phyloP scores from a whole-genome alignment of 1,140 invertebrate genomes.

The Maconellicoccus hirsutus region DNA sequence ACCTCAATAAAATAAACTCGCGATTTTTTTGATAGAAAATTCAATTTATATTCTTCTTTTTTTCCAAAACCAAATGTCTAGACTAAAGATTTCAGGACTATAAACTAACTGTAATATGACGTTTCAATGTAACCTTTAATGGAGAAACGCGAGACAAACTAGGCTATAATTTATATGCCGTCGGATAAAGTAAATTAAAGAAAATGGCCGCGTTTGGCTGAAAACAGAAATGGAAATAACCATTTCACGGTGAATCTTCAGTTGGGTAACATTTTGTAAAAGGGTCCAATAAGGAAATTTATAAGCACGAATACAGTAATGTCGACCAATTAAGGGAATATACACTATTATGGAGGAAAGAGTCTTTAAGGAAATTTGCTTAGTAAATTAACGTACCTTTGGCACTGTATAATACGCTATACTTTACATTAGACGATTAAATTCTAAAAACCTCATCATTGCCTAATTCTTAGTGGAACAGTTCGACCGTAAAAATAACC shows the following conservation, averaged over 20 bases:
- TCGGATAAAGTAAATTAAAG: constrained; percentile 9
- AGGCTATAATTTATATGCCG: neutral
- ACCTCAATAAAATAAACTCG: too few species aligned
- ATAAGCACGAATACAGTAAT: constrained; percentile 5
- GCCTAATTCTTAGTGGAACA: neutral
- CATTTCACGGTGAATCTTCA: neutral
- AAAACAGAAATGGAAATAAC: constrained; percentile 5
- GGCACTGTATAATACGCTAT: neutral
- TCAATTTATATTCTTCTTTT: neutral
- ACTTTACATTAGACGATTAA: constrained; percentile 4
- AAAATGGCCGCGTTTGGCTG: neutral
- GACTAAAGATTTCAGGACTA: neutral
- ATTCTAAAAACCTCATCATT: neutral
- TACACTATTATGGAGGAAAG: neutral
- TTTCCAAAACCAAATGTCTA: neutral
- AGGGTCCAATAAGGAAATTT: neutral
- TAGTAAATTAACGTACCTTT: constrained; percentile 4
- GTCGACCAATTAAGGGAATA: constrained; percentile 4
- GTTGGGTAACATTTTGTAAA: neutral
- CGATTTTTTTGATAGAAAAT: too few species aligned
- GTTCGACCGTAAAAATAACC: too few species aligned
- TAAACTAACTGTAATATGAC: neutral
- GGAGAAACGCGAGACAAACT: neutral
- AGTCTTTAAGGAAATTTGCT: neutral
- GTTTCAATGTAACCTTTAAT: neutral